A percentile compares a stretch with the other conserved stretches of the same genome.
Conservation (phyloP, 2,888 invertebrate genomes). For the Plutella xylostella region DNA sequence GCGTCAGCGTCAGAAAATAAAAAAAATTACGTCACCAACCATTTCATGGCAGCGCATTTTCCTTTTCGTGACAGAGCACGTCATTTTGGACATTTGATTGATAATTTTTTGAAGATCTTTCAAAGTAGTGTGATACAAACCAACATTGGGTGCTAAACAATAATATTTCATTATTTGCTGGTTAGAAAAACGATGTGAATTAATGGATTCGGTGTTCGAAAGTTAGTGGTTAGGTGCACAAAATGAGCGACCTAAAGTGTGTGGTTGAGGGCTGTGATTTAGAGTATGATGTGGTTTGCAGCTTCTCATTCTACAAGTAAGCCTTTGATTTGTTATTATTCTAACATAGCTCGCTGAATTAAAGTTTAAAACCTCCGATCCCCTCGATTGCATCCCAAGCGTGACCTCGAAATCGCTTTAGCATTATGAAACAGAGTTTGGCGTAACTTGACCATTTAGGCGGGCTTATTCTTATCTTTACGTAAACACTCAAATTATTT, state of each 20-base stretch:
- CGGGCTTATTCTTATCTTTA: too few relatives aligned
- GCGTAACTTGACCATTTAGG: too few relatives aligned
- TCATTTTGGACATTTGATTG: constrained; percentile 71
- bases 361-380: too few relatives aligned
- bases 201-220: constrained; percentile 46
- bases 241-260: constrained; percentile 57
- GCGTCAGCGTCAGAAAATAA: neutral
- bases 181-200: constrained; percentile 49
- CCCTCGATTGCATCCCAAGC: neutral
- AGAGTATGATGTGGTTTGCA: constrained; percentile 65
- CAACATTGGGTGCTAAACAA: constrained; percentile 64
- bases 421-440: neutral
- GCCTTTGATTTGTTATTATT: constrained; percentile 26
- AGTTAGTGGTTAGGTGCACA: constrained; percentile 33
- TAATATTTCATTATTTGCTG: constrained; percentile 40
- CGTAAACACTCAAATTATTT: too few relatives aligned
- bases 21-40: constrained; percentile 56
- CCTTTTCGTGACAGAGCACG: constrained; percentile 66
- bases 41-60: constrained; percentile 63
- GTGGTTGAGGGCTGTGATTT: constrained; percentile 63
- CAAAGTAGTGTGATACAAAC: constrained; percentile 68
- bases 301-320: constrained; percentile 66
- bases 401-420: constrained; percentile 20
- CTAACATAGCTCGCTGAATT: too few relatives aligned
- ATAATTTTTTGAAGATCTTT: constrained; percentile 68